Evolutionary conservation across 2,797 vertebrate species (phyloP), one percentile per base, ranked within the genome.

Genomic region (Phoebastria nigripes): DNA sequence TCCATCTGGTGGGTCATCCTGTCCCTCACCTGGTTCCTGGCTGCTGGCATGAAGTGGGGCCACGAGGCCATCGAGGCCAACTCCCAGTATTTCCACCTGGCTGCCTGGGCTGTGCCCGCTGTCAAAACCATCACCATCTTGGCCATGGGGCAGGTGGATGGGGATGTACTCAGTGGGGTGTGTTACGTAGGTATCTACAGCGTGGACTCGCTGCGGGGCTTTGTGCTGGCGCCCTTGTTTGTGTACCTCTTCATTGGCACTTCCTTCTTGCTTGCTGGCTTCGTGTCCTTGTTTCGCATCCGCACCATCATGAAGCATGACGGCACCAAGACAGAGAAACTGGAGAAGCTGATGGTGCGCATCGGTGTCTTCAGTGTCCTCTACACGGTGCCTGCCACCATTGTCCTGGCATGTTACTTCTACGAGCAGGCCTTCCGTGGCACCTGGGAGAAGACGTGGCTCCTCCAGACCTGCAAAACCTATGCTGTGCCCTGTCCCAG

Each of bases 261-360:
- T 10, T 99, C 99, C n/a, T 99, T 99, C 98, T 98, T 99, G n/a
- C 98, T 99, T 71, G 99, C 99, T 2, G 99, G 99, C 76, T 99
- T 99, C 3, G 99, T 99, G 80, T 99, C 99, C 7, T 98, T 99
- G 58, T 99, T 99, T 96, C 98, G 99, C 52, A 99, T 99, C 97
- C 98, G 99, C 95, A 99, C 99, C 96, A 99, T 99, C 97, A 99
- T 99, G 99, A 99, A 99, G 90, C 99, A 99, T 3, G 99, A 99
- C 21, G 99, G 99, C 86, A 99, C 99, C 97, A 99, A 99, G 98
- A 99, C 99, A 0, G 99, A 99, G 98, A 99, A 99, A 96, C 96
- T 99, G 98, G 99, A 99, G 97, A 99, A 99, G 98, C 96, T 99
- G 74, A 99, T 99, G 99, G 99, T 99, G 78, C 98, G 99, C 51